These are phyloP conservation scores for Brevimyrus niger DNA, from an alignment of 2,113 vertebrate species.

Conservation along the genomic window DNA sequence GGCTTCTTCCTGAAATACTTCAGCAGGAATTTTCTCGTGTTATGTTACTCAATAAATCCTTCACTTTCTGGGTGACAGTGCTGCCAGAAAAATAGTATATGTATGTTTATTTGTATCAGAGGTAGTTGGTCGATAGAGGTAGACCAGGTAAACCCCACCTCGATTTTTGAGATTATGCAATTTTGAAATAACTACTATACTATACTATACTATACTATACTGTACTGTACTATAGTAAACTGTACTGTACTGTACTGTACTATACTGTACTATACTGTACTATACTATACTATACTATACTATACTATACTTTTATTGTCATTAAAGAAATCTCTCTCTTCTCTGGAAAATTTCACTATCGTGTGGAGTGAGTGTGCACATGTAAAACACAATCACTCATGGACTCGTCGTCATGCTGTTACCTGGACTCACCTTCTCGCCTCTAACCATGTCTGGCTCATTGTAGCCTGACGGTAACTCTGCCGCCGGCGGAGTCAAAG, in stretches of 20 bases:
- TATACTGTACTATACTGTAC: neutral
- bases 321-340: neutral
- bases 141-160: neutral
- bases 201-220: too few species aligned
- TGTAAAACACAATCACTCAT: neutral
- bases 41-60: slow-evolving; percentile 7
- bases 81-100: neutral
- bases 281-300: too few species aligned
- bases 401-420: neutral
- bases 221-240: neutral
- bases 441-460: neutral
- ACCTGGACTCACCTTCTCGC: neutral
- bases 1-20: neutral
- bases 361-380: neutral
- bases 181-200: neutral
- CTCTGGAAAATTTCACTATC: neutral
- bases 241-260: too few species aligned
- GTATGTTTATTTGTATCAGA: neutral
- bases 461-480: neutral
- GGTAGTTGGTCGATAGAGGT: neutral
- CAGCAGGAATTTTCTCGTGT: slow-evolving; percentile 6
- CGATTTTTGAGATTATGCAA: neutral
- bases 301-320: neutral
- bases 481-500: neutral
- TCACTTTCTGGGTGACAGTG: neutral